phyloP scores from a whole-genome alignment of 2,888 invertebrate genomes.

The Hydroisotoma schaefferi region DNA sequence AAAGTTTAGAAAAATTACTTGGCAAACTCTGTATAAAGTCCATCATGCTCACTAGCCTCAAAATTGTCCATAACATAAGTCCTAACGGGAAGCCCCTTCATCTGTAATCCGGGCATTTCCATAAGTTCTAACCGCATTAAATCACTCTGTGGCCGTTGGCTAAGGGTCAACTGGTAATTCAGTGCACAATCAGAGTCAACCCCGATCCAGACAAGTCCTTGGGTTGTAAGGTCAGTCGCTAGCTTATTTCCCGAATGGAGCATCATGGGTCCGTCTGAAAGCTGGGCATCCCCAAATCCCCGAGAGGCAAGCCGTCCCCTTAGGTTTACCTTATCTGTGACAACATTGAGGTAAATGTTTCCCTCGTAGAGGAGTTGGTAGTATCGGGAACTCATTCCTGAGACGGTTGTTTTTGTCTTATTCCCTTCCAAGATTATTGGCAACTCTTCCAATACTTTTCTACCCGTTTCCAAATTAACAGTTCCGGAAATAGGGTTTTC shows the following conservation, averaged over 20 bases:
- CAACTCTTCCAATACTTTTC: constrained; percentile 47
- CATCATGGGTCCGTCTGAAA: constrained; percentile 48
- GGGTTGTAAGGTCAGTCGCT: constrained; percentile 37
- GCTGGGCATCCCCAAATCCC: constrained; percentile 63
- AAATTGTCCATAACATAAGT: constrained; percentile 46
- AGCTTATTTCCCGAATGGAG: constrained; percentile 36
- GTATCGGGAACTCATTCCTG: constrained; percentile 72
- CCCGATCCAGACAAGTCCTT: constrained; percentile 48
- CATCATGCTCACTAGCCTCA: constrained; percentile 47
- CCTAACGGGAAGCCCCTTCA: constrained; percentile 46
- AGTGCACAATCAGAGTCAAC: constrained; percentile 46
- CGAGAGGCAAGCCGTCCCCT: constrained; percentile 70
- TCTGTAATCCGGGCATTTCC: constrained; percentile 47
- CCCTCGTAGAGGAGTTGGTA: constrained; percentile 78
- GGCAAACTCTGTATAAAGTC: constrained; percentile 44
- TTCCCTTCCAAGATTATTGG: constrained; percentile 41
- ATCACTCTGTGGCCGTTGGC: constrained; percentile 46
- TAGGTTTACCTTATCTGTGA: constrained; percentile 60
- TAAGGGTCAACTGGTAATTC: constrained; percentile 48
- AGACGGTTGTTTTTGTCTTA: constrained; percentile 53
- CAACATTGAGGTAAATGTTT: constrained; percentile 73
- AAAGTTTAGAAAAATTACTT: constrained; percentile 32
- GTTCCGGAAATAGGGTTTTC: constrained; percentile 33
- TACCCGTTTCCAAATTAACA: constrained; percentile 48
- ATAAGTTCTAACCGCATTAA: constrained; percentile 47